Base-by-base conservation (phyloP, 2,888 invertebrate genomes). In the Osmoderma eremita region DNA sequence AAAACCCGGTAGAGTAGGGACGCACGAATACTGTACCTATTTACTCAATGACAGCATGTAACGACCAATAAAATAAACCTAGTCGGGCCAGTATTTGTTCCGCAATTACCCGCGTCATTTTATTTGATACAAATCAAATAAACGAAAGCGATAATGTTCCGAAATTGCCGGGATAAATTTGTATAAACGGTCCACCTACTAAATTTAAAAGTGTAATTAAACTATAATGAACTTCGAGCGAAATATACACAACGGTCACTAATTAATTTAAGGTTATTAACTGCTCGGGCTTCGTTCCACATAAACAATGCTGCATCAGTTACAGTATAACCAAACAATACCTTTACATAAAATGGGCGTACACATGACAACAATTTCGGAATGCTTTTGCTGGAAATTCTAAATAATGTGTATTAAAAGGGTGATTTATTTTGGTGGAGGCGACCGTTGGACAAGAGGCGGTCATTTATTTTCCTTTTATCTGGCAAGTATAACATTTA, bases 351-450 rank as follows among this genome's bases (percentile, higher is more conserved):
- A 45, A 61, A 36, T 17, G 58, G 45, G 17, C 45, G 8, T 41
- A 12, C 30, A 36, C 18, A 45, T 30, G 15, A 45, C 36, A 30
- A 38, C 42, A 24, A 24, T 45, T 50, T 20, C n/a, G 30, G 42
- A 42, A 45, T 36, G 58, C 41, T 22, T 45, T 49, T 45, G 54
- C 56, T 10, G 36, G 56, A 67, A 63, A 56, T 67, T 63, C 54
- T 51, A 67, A 67, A 67, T 67, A 54, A 63, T 63, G 56, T 56
- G n/a, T 49, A 63, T 67, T 67, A 67, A 67, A 61, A 63, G 22
- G 3, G 20, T 63, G 67, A 67, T 63, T 67, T 67, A 67, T 63
- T 30, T 30, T 10, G 5, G 2, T 6, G 6, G 30, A 30, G 30
- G 30, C 30, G 30, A 6, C 5, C 10, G 30, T 6, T 30, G 30